Evolutionary conservation across 2,888 invertebrate genomes (phyloP).

Genomic region (Andrena flavipes): DNA sequence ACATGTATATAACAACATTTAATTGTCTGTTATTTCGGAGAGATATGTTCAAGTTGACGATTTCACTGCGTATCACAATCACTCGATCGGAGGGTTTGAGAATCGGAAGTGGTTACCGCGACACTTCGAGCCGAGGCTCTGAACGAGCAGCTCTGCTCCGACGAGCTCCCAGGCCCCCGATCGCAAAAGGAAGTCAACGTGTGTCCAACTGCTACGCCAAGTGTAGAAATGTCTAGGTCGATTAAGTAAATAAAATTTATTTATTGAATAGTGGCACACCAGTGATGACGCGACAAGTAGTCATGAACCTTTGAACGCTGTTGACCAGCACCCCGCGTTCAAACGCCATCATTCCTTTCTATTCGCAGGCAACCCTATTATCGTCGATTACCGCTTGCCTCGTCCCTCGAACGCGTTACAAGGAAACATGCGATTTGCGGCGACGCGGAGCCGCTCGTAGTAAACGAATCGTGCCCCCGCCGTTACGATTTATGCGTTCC

Average conservation of each 20-base stretch:
- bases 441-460: too few relatives aligned
- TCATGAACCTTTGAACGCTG: slow-evolving; percentile 51
- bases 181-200: slow-evolving; percentile 53
- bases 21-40: slow-evolving; percentile 56
- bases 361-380: neutral
- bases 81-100: slow-evolving; percentile 30
- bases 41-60: slow-evolving; percentile 61
- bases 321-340: slow-evolving; percentile 2
- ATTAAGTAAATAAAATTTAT: slow-evolving; percentile 68
- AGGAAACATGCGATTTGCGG: neutral
- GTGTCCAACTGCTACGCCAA: slow-evolving; percentile 41
- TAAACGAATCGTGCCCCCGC: slow-evolving; percentile 35
- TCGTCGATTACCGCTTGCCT: slow-evolving; percentile 7
- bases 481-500: slow-evolving; percentile 7
- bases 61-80: slow-evolving; percentile 55
- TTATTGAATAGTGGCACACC: slow-evolving; percentile 66
- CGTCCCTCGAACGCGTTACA: neutral
- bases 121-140: too few relatives aligned
- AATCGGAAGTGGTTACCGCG: neutral
- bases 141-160: neutral
- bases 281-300: slow-evolving; percentile 54
- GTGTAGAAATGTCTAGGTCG: slow-evolving; percentile 58
- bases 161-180: slow-evolving; percentile 15
- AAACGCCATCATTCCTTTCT: neutral
- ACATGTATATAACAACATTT: slow-evolving; percentile 61